Base-by-base conservation (phyloP, 2,113 vertebrate genomes). In the Chaetodon trifascialis region DNA sequence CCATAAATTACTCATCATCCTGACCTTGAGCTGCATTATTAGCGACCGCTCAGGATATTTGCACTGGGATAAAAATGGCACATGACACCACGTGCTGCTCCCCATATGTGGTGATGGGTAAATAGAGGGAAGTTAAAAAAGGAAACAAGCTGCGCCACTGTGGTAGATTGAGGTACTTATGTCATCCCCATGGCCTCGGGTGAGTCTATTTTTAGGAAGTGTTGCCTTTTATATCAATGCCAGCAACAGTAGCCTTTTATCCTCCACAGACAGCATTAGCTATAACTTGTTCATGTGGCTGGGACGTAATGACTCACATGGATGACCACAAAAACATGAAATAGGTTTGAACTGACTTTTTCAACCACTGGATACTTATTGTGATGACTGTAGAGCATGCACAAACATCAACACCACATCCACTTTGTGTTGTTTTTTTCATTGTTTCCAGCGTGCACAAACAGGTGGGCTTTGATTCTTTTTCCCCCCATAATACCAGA, bases 171-270 rank as follows among this genome's bases (percentile, higher is more conserved):
- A 76, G 86, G 71, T 68, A 52, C 86, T 93, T 87, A 84, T 88
- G 91, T 93, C 91, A 92, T 91, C 66, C 34, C 74, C 40, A 16
- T 64, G 77, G 85, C 85, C 73, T 72, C 49, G 52, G 77, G 74
- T 62, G 60, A 88, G 60, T 0, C 90, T 93, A 93, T 93, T 94
- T 86, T 91, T 93, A 93, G 90, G 46, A 71, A 47, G 69, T 79
- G 85, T 79, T 82, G 74, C 88, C 83, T 90, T 91, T 92, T 88
- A 89, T 89, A 93, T 86, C 88, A 60, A 7, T 19, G 86, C 76
- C 72, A 80, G 80, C 82, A 83, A 88, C 89, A 80, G 88, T 79
- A 78, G 83, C 83, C 89, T 86, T 89, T 88, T 81, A 86, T 87
- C 70, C 65, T 68, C 56, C 70, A 51, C 82, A 86, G 86, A 74